phyloP scores from a whole-genome alignment of 2,113 vertebrate species.

The Caretta caretta region DNA sequence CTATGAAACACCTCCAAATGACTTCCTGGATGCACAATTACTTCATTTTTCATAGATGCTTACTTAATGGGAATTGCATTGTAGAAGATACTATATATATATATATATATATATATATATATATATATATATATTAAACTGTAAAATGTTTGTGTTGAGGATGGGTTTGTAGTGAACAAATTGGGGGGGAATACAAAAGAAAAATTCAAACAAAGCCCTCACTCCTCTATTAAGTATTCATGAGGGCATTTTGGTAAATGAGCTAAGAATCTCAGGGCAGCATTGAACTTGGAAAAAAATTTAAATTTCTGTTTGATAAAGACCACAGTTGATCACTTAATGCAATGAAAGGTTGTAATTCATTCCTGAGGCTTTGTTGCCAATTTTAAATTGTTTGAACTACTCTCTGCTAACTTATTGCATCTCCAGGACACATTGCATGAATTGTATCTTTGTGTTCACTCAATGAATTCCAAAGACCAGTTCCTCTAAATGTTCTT shows the following conservation, averaged over 20 bases:
- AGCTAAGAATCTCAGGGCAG: slow-evolving; percentile 15
- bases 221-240: neutral
- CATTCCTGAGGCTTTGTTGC: slow-evolving; percentile 50
- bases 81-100: neutral
- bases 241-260: neutral
- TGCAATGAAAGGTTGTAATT: slow-evolving; percentile 52
- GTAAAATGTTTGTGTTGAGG: neutral
- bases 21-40: neutral
- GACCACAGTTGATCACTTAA: slow-evolving; percentile 54
- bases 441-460: slow-evolving; percentile 45
- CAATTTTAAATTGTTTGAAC: slow-evolving; percentile 52
- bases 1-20: neutral
- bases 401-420: slow-evolving; percentile 43
- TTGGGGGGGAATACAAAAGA: neutral
- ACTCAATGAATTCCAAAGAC: slow-evolving; percentile 27
- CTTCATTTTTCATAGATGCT: neutral
- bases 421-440: slow-evolving; percentile 48
- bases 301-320: slow-evolving; percentile 31
- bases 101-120: neutral
- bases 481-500: slow-evolving; percentile 29
- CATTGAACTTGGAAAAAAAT: slow-evolving; percentile 11
- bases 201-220: neutral
- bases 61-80: neutral
- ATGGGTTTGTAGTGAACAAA: neutral
- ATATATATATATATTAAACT: neutral